Conservation (phyloP, 2,113 vertebrate genomes). For the Glareola pratincola region DNA sequence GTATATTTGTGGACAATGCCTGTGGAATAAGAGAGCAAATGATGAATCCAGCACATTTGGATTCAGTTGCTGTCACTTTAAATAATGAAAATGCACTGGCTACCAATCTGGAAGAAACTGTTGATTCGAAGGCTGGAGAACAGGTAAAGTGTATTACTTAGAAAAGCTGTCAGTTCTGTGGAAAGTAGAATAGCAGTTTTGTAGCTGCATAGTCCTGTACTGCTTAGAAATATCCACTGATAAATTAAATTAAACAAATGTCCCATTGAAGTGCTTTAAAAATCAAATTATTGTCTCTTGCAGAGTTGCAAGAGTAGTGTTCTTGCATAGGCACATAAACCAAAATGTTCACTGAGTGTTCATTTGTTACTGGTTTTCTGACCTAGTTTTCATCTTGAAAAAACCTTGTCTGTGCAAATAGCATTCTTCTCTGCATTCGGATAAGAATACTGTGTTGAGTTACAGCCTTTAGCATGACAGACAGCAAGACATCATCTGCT, state of each 20-base stretch:
- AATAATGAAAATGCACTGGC: background rate
- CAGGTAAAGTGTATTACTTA: slow-evolving; percentile 62
- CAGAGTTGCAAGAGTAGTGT: background rate
- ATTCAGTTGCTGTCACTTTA: background rate
- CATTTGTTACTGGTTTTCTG: background rate
- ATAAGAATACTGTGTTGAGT: background rate
- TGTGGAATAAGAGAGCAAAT: background rate
- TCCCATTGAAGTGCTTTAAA: background rate
- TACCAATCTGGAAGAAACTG: background rate
- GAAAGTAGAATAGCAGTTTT: background rate
- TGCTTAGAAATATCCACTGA: background rate
- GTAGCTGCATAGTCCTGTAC: background rate
- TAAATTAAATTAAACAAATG: background rate
- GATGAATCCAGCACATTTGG: background rate
- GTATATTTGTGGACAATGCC: background rate
- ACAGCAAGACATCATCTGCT: background rate
- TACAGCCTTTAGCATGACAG: background rate
- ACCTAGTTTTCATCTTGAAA: background rate
- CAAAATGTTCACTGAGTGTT: background rate
- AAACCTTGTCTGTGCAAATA: background rate
- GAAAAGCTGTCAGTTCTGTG: background rate
- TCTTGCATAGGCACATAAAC: background rate
- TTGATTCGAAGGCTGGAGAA: background rate
- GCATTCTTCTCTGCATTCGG: background rate
- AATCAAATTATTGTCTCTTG: background rate